Percentiles rank a stretch among this genome's conserved stretches.
phyloP scores from a whole-genome alignment of 2,888 invertebrate genomes.

The Hanleya hanleyi region DNA sequence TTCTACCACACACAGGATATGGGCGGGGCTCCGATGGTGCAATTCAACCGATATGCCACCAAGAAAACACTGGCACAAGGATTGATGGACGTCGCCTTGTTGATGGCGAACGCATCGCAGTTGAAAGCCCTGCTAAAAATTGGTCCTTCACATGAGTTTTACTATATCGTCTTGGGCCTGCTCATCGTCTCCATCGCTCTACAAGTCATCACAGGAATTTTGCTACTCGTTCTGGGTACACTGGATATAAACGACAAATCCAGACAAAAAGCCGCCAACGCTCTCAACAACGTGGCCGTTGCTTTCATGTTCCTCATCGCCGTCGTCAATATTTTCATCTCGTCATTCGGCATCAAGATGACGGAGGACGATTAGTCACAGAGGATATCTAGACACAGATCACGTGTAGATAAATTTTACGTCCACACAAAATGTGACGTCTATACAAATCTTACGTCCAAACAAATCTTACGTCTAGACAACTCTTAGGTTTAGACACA shows the following conservation, averaged over 20 bases:
- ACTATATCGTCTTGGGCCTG: neutral
- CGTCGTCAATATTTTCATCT: slow-evolving; percentile 53
- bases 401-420: no score
- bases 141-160: slow-evolving; percentile 16
- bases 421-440: no score
- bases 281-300: slow-evolving; percentile 45
- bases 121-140: slow-evolving; percentile 48
- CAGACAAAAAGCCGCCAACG: slow-evolving; percentile 21
- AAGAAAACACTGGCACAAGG: slow-evolving; percentile 58
- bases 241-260: slow-evolving; percentile 37
- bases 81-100: slow-evolving; percentile 50
- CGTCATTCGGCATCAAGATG: slow-evolving; percentile 50
- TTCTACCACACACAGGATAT: no score
- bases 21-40: no score
- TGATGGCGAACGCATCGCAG: slow-evolving; percentile 60
- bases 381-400: no score
- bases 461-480: no score
- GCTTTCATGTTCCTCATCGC: slow-evolving; percentile 50
- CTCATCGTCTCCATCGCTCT: slow-evolving; percentile 35
- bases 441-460: no score
- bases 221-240: slow-evolving; percentile 49
- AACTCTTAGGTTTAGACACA: no score
- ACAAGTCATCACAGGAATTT: slow-evolving; percentile 38
- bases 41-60: slow-evolving; percentile 4
- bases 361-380: slow-evolving; percentile 10